Percentiles rank a stretch among this genome's conserved stretches.
Evolutionary conservation across 2,113 vertebrate species (phyloP).

Genomic region (Puffinus mauretanicus): DNA sequence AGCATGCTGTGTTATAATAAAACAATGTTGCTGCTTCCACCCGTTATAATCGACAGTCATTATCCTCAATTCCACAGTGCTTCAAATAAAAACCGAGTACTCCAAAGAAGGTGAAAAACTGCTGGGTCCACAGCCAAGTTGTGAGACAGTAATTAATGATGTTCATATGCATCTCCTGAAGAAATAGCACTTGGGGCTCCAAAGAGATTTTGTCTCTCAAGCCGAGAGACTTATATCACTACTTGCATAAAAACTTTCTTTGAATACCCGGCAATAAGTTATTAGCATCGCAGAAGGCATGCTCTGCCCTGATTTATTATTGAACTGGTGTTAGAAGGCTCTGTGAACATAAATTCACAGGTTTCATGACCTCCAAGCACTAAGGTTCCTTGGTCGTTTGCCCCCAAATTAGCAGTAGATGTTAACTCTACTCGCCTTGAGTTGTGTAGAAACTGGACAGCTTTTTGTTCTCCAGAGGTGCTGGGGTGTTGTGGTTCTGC

Average conservation of each 20-base stretch:
- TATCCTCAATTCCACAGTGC: background rate
- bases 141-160: background rate
- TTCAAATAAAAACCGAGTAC: background rate
- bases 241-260: background rate
- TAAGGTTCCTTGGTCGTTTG: background rate
- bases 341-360: background rate
- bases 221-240: background rate
- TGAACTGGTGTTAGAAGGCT: background rate
- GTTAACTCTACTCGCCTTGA: background rate
- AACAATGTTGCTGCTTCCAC: background rate
- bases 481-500: background rate
- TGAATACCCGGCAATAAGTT: background rate
- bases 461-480: fast-evolving
- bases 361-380: background rate
- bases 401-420: background rate
- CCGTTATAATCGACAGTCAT: background rate
- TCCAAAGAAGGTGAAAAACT: background rate
- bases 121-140: background rate
- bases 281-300: background rate
- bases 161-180: background rate
- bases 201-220: background rate
- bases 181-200: background rate
- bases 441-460: background rate
- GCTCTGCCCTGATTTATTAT: background rate
- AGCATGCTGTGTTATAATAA: background rate